These are phyloP conservation scores for Drosophila quadrilineata DNA, from an alignment of 1,140 invertebrate species.

Conservation along the genomic window DNA sequence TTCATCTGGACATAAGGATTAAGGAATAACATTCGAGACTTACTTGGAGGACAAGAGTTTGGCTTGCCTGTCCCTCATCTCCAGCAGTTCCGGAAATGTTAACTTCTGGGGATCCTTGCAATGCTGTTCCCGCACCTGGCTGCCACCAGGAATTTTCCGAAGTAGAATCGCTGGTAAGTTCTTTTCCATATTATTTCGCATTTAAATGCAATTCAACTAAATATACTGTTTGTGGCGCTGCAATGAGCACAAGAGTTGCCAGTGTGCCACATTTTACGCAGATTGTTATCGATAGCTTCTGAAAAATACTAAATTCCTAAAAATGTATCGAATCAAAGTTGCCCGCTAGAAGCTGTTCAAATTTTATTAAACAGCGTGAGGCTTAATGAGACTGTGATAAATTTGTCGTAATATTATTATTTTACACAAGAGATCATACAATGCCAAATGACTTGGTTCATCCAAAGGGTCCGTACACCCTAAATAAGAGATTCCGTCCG, in stretches of 20 bases:
- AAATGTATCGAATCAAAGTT: too few relatives aligned
- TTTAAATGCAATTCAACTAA: background rate
- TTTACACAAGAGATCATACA: background rate
- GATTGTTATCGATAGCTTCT: background rate
- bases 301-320: background rate
- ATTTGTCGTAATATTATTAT: too few relatives aligned
- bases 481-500: slow-evolving; percentile 9
- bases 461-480: slow-evolving; percentile 10
- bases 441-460: slow-evolving; percentile 28
- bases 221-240: background rate
- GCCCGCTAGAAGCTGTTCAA: too few relatives aligned
- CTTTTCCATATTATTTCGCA: slow-evolving; percentile 12
- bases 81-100: slow-evolving; percentile 81
- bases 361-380: too few relatives aligned
- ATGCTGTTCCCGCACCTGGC: slow-evolving; percentile 45
- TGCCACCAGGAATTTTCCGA: slow-evolving; percentile 50
- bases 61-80: slow-evolving; percentile 82
- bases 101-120: slow-evolving; percentile 81
- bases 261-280: background rate
- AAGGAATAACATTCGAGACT: slow-evolving; percentile 44
- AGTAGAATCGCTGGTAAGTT: background rate
- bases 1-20: slow-evolving; percentile 1
- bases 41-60: slow-evolving; percentile 83
- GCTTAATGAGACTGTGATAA: too few relatives aligned
- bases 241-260: background rate